Conservation (phyloP, 2,113 vertebrate species). For the Tragulus kanchil region DNA sequence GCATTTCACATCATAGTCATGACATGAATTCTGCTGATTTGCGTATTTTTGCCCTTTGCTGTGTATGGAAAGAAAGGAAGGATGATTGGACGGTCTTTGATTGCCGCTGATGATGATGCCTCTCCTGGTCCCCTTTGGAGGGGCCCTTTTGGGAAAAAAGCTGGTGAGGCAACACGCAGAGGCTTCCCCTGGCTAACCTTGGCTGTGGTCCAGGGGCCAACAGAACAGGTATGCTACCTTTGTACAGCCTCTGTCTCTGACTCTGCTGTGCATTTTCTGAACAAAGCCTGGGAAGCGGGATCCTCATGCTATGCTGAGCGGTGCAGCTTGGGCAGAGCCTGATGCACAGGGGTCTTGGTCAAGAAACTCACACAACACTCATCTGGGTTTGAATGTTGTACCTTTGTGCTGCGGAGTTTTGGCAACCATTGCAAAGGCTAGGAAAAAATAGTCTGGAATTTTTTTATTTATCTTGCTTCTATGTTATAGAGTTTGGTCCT, state of each 20-base stretch:
- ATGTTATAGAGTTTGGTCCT: neutral
- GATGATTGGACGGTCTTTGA: constrained; percentile 70
- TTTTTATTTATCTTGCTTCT: neutral
- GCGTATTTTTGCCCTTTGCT: constrained; percentile 74
- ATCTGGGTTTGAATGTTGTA: neutral
- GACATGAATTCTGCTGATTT: neutral
- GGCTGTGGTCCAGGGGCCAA: neutral
- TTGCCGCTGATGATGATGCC: constrained; percentile 38
- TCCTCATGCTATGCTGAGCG: neutral
- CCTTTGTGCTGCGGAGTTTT: neutral
- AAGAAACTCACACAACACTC: too few relatives aligned
- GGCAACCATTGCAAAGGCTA: neutral
- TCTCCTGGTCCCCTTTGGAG: constrained; percentile 57
- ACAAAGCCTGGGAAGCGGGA: neutral
- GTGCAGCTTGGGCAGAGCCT: neutral
- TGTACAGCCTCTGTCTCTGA: neutral
- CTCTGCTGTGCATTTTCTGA: neutral
- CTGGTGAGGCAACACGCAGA: neutral
- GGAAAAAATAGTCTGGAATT: neutral
- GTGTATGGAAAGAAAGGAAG: constrained; percentile 57
- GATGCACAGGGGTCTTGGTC: neutral
- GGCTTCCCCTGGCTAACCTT: neutral
- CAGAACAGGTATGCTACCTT: constrained; percentile 55
- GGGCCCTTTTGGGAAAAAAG: constrained; percentile 63
- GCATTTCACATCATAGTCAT: neutral